Conservation (phyloP, 2,797 vertebrate species). For the Spinus olivaceus region DNA sequence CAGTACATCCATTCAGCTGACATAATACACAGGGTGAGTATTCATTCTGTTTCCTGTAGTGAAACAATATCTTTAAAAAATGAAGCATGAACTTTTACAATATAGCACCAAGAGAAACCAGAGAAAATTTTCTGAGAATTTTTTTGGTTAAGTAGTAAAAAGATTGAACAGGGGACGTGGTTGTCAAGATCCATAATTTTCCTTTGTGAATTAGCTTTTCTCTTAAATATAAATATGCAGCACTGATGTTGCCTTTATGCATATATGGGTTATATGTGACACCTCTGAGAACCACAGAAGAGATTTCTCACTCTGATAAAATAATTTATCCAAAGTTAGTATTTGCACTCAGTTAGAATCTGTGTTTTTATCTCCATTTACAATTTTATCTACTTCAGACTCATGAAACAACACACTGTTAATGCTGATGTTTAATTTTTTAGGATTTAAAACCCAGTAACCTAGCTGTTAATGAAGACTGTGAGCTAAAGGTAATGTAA, state of each 20-base stretch:
- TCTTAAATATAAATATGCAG: not conserved
- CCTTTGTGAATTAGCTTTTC: not conserved
- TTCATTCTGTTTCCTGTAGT: not conserved
- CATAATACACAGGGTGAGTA: slow-evolving; percentile 97
- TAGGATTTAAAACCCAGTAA: slow-evolving; percentile 99
- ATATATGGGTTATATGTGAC: not conserved
- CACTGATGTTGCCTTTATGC: not conserved
- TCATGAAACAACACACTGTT: not conserved
- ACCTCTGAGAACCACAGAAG: not conserved
- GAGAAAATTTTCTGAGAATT: not conserved
- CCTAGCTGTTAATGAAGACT: slow-evolving; percentile 97
- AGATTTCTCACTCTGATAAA: not conserved
- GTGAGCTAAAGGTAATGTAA: slow-evolving; percentile 91
- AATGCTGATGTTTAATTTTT: slow-evolving; percentile 9
- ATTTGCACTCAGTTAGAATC: not conserved
- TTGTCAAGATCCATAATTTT: not conserved
- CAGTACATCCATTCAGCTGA: slow-evolving; percentile 99
- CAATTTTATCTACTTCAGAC: not conserved
- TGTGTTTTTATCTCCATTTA: not conserved
- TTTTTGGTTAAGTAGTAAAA: not conserved
- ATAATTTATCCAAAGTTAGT: not conserved
- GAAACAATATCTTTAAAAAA: not conserved
- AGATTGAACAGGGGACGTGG: not conserved
- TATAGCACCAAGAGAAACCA: not conserved
- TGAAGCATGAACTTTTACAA: not conserved